Evolutionary conservation across 2,797 vertebrate species (phyloP).

Genomic region (Margarornis squamiger): DNA sequence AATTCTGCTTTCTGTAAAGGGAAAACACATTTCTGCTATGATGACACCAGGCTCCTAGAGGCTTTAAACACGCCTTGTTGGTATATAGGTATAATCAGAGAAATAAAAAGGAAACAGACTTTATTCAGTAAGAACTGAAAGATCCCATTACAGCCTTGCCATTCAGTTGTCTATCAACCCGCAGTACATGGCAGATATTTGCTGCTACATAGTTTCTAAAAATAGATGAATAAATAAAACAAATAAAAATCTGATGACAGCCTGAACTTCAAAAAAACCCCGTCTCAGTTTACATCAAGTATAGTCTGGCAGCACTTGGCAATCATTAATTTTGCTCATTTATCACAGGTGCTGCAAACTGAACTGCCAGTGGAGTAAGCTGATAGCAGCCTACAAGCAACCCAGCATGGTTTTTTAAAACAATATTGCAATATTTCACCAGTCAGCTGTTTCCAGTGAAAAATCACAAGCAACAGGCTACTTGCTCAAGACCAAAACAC

Average conservation of each 20-base stretch:
- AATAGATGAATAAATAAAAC: background rate
- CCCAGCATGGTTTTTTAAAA: background rate
- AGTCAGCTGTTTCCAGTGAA: background rate
- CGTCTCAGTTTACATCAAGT: background rate
- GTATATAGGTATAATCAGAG: background rate
- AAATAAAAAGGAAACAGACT: background rate
- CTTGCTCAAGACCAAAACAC: background rate
- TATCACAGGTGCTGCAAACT: constrained; percentile 6
- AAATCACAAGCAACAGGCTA: background rate
- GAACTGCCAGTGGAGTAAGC: background rate
- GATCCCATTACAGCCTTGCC: background rate
- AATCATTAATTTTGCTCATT: constrained; percentile 7
- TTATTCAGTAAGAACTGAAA: background rate
- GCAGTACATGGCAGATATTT: background rate
- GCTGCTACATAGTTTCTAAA: background rate
- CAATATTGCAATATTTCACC: background rate
- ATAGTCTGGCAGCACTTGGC: background rate
- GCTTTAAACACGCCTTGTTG: background rate
- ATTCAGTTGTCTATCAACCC: background rate
- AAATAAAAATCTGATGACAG: background rate
- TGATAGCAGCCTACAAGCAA: background rate
- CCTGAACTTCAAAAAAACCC: constrained; percentile 1
- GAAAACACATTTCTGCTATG: background rate
- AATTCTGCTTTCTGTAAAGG: background rate
- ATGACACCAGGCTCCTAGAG: background rate